Evolutionary conservation across 2,888 invertebrate genomes (phyloP).

Genomic region (Oscheius sp.): DNA sequence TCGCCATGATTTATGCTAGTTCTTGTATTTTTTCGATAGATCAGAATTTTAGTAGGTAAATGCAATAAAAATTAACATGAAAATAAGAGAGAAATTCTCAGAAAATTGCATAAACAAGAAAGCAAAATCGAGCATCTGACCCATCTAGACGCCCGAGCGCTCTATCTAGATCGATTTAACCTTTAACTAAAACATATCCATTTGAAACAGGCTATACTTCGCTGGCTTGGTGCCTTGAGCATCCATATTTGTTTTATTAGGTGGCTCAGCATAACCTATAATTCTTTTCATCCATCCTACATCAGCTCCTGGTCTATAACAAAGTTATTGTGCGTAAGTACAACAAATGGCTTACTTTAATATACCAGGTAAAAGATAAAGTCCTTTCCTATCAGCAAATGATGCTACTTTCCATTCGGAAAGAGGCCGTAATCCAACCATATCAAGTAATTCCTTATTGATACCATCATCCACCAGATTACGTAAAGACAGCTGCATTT

Average conservation of each 20-base stretch:
- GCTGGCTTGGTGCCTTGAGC: constrained; percentile 65
- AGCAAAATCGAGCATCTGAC: too few species aligned
- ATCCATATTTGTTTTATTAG: constrained; percentile 75
- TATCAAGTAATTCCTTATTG: not conserved
- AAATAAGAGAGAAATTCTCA: too few species aligned
- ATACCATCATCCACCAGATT: not conserved
- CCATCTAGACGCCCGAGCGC: too few species aligned
- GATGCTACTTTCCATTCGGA: constrained; percentile 29
- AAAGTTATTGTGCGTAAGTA: constrained; percentile 10
- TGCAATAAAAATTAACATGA: too few species aligned
- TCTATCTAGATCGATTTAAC: too few species aligned
- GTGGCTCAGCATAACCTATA: constrained; percentile 73
- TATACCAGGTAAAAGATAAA: constrained; percentile 29
- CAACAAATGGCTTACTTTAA: constrained; percentile 22
- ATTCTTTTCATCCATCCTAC: constrained; percentile 74
- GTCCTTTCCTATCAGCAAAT: constrained; percentile 22
- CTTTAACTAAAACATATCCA: too few species aligned
- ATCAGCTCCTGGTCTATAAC: constrained; percentile 27
- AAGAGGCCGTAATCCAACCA: constrained; percentile 25
- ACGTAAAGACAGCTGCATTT: not conserved
- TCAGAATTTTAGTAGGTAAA: too few species aligned
- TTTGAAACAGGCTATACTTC: too few species aligned
- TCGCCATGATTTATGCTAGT: too few species aligned
- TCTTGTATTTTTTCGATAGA: too few species aligned
- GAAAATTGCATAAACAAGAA: too few species aligned